Conservation (phyloP, 1,140 invertebrate species). For the Lutraria rhynchaena region DNA sequence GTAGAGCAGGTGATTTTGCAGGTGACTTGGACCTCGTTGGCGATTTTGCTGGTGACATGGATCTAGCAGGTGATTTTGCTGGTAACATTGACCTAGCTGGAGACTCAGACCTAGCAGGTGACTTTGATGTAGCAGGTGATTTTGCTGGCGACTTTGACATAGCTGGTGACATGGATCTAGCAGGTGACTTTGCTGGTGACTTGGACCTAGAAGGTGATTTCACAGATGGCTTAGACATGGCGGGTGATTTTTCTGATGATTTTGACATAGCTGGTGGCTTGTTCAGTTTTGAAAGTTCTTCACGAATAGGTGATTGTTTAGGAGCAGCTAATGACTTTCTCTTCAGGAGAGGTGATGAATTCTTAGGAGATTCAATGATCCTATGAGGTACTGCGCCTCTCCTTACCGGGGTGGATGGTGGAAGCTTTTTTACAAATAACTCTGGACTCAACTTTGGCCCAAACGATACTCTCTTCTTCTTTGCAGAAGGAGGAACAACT, state of each 20-base stretch:
- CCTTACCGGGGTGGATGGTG: slow-evolving; percentile 82
- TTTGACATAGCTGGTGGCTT: slow-evolving; percentile 11
- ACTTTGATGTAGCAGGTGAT: slow-evolving; percentile 9
- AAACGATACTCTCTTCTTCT: slow-evolving; percentile 81
- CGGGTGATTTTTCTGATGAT: slow-evolving; percentile 36
- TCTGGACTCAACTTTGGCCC: slow-evolving; percentile 83
- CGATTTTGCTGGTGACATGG: slow-evolving; percentile 10
- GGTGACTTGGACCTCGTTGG: slow-evolving; percentile 29
- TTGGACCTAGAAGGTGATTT: slow-evolving; percentile 8
- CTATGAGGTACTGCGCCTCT: slow-evolving; percentile 79
- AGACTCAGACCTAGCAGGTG: not conserved
- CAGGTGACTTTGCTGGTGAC: slow-evolving; percentile 15
- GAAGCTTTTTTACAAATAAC: slow-evolving; percentile 82
- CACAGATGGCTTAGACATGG: not conserved
- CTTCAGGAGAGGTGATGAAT: slow-evolving; percentile 21
- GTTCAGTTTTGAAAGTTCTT: slow-evolving; percentile 46
- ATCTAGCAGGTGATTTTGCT: not conserved
- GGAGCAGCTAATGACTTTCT: slow-evolving; percentile 59
- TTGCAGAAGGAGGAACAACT: slow-evolving; percentile 58
- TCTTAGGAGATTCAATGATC: slow-evolving; percentile 35
- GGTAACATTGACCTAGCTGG: not conserved
- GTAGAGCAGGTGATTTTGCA: slow-evolving; percentile 12
- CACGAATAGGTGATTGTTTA: slow-evolving; percentile 48
- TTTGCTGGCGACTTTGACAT: slow-evolving; percentile 5
- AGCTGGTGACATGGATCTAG: not conserved